A percentile compares a stretch with the other conserved stretches of the same genome.
Conservation (phyloP, 2,797 vertebrate genomes). For the Sardinella longiceps region DNA sequence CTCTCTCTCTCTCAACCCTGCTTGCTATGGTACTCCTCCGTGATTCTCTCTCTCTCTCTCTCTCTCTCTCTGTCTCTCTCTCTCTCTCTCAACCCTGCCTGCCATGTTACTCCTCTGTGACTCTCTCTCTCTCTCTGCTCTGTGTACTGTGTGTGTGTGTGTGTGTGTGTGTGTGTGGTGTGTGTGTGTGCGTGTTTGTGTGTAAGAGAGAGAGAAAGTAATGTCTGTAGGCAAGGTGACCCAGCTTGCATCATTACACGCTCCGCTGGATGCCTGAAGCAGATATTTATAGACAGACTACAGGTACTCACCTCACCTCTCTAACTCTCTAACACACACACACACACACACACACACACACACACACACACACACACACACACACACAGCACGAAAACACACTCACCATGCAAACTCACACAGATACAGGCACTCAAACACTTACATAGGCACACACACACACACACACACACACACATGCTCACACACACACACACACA, state of each 20-base stretch:
- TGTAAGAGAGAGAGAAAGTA: conserved; percentile 49
- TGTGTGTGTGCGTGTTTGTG: no score
- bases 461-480: background rate
- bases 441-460: background rate
- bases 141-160: no score
- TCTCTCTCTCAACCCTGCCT: no score
- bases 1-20: no score
- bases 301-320: background rate
- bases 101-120: no score
- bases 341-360: background rate
- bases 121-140: no score
- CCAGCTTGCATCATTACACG: conserved; percentile 53
- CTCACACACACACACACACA: background rate
- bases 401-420: no score
- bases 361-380: background rate
- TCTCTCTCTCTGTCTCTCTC: no score
- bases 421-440: background rate
- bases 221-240: conserved; percentile 60
- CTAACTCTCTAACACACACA: background rate
- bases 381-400: no score
- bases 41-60: no score
- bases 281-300: conserved; percentile 57
- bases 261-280: conserved; percentile 48
- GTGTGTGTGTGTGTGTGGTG: no score
- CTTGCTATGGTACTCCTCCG: no score